These are phyloP conservation scores for Heteractis magnifica DNA, from an alignment of 92 coral and sea anemone species.

Conservation along the genomic window DNA sequence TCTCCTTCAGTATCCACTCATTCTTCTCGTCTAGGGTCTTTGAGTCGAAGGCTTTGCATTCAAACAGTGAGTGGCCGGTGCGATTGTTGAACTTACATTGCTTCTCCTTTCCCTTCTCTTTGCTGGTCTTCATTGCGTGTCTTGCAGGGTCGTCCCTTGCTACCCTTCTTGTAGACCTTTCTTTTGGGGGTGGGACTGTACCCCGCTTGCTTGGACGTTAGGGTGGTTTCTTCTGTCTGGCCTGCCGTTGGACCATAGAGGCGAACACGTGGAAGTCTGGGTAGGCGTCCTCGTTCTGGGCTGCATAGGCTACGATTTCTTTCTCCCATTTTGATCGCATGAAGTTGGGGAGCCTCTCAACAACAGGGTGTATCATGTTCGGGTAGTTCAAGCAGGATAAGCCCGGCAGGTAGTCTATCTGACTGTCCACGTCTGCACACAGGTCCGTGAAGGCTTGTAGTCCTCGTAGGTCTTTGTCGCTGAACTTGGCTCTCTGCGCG, in stretches of 20 bases:
- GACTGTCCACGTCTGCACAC: conserved; percentile 50
- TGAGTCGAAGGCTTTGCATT: conserved; percentile 33
- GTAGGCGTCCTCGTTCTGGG: conserved; percentile 34
- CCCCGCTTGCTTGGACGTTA: conserved; percentile 20
- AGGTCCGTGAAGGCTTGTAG: conserved; percentile 44
- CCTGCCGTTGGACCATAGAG: too few species aligned
- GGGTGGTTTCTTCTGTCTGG: conserved; percentile 25
- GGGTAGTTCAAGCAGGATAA: conserved; percentile 49
- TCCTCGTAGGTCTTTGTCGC: conserved; percentile 17
- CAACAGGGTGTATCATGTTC: conserved; percentile 36
- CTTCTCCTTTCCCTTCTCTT: neutral
- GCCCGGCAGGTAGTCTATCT: conserved; percentile 44
- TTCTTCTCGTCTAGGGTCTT: conserved; percentile 21
- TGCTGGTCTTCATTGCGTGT: conserved; percentile 2
- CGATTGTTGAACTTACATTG: conserved; percentile 25
- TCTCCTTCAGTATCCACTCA: conserved; percentile 20
- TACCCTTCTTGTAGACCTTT: neutral
- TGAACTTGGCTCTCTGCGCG: conserved; percentile 17
- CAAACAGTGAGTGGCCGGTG: conserved; percentile 29
- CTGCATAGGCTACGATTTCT: conserved; percentile 46
- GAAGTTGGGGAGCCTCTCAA: conserved; percentile 36
- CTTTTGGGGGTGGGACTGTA: neutral
- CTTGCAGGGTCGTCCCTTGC: conserved; percentile 8
- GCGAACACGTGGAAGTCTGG: conserved; percentile 46
- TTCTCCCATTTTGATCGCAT: conserved; percentile 48